Conservation (phyloP, 2,113 vertebrate species). For the Mesoclemmys tuberculata region DNA sequence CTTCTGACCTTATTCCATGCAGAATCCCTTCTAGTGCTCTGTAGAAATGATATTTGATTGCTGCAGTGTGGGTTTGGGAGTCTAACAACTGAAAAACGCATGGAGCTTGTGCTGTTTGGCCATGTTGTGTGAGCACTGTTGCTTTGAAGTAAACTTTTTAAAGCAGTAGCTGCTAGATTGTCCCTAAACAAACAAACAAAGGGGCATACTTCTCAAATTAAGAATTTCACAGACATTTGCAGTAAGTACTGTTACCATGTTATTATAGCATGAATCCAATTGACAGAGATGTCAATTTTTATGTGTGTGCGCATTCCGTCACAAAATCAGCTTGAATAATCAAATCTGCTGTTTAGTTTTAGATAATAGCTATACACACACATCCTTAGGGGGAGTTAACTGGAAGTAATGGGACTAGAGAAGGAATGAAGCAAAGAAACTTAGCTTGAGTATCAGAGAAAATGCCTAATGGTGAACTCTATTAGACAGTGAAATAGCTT, state of each 20-base stretch:
- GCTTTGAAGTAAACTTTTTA: conserved; percentile 15
- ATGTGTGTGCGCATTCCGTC: conserved; percentile 19
- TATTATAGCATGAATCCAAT: neutral
- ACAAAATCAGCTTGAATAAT: neutral
- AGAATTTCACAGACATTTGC: neutral
- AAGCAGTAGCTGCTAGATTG: neutral
- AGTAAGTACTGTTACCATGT: neutral
- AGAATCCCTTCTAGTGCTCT: conserved; percentile 17
- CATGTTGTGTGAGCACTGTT: neutral
- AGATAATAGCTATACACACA: conserved; percentile 30
- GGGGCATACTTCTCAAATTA: accelerated
- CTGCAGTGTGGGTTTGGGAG: neutral
- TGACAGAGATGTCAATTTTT: neutral
- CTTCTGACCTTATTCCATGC: conserved; percentile 58
- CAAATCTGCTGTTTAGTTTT: neutral
- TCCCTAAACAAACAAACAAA: neutral
- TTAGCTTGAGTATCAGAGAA: conserved; percentile 65
- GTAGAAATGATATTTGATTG: conserved; percentile 39
- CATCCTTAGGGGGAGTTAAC: conserved; percentile 48
- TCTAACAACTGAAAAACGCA: neutral
- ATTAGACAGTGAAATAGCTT: conserved; percentile 74
- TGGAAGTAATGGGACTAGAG: conserved; percentile 19
- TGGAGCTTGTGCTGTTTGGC: neutral
- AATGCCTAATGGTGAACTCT: conserved; percentile 71
- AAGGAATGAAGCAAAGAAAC: conserved; percentile 67